phyloP scores from a whole-genome alignment of 2,113 vertebrate genomes.

The Muntiacus muntjak region DNA sequence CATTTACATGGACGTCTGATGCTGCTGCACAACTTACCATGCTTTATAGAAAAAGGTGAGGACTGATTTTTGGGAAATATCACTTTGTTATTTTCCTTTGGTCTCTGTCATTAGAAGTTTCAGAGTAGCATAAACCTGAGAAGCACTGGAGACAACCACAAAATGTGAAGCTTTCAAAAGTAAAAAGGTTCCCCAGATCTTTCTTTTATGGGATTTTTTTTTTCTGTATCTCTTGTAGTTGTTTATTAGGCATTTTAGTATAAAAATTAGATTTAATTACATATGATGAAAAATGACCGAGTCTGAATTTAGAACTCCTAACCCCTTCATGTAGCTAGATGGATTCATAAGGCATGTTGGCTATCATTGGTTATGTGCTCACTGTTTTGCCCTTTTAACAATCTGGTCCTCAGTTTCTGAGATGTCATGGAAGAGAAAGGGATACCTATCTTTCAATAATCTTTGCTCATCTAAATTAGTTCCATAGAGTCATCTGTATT shows the following conservation, averaged over 20 bases:
- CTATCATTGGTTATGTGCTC: background rate
- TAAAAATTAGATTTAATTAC: background rate
- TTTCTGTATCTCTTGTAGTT: background rate
- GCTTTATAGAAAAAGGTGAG: conserved; percentile 93
- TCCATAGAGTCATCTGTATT: background rate
- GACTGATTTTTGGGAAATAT: background rate
- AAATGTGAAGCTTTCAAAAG: conserved; percentile 6
- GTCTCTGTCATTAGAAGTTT: background rate
- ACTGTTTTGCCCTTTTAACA: background rate
- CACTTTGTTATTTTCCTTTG: background rate
- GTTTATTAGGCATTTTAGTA: background rate
- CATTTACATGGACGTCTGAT: conserved; percentile 92
- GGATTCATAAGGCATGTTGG: background rate
- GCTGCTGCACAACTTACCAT: conserved; percentile 92
- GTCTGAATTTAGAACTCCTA: background rate
- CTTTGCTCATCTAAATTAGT: background rate
- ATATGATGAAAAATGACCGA: background rate
- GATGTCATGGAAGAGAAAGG: background rate
- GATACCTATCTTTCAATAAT: background rate
- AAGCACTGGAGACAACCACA: background rate
- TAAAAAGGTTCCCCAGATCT: background rate
- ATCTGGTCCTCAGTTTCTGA: background rate
- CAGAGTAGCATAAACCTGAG: background rate
- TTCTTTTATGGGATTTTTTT: background rate
- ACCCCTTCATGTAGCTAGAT: background rate